Evolutionary conservation across 2,797 vertebrate species (phyloP), one percentile per base, ranked within the genome.

Genomic region (Dallia pectoralis): DNA sequence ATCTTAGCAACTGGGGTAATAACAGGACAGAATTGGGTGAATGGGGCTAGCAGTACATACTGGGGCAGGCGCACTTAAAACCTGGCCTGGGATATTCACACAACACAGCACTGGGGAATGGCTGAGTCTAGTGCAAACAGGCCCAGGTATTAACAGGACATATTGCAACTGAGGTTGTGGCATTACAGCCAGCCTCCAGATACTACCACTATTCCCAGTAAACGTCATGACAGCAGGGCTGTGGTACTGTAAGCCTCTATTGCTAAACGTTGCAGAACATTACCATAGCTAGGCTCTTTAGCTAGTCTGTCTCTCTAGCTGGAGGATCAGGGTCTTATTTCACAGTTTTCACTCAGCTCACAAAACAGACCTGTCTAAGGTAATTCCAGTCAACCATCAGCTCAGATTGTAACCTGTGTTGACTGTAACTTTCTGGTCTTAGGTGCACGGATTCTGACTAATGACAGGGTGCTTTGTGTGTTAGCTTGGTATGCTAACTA

Each of bases 271-370:
- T 56, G 69, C 69, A 33, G 30, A 70, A 51, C 15, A 4, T 18
- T 59, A 70, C 9, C 14, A n/a, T 15, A 22, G 51, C 18, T 56
- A 70, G 51, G 49, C 11, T 32, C 36, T 9, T 49, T 4, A 29
- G 33, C n/a, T 40, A 72, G 70, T 8, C 49, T 51, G 18, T 56
- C 51, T 56, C n/a, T 51, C 68, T 78, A 69, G 80, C 81, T 69
- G 78, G 49, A 80, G 84, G 84, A 81, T 63, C 61, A 75, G 36
- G 40, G 70, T 83, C 71, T 15, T 2, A 0, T 75, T 69, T 75
- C 44, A 74, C 19, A 73, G 78, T 85, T 86, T 87, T 86, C 72
- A 76, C 78, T 75, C 74, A 63, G 18, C 68, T 47, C n/a, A 40
- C 6, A 40, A 9, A 5, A 40, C 47, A 12, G 22, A 22, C 44